Percentiles rank a stretch among this genome's conserved stretches.
Conservation (phyloP, 2,797 vertebrate genomes). For the Pseudochromis fuscus region DNA sequence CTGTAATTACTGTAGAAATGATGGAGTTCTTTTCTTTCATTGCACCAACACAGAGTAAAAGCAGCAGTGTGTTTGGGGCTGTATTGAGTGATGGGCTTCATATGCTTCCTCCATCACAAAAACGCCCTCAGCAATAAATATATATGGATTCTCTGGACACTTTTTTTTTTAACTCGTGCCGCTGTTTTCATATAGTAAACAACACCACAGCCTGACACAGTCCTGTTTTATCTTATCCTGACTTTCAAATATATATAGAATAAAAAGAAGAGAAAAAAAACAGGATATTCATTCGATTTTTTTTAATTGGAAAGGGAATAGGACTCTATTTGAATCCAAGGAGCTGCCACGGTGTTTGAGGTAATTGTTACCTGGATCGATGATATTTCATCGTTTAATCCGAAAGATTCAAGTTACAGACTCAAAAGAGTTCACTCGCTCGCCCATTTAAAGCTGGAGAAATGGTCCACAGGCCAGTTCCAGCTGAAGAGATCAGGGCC, state of each 20-base stretch:
- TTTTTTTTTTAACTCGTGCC: neutral
- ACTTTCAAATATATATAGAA: neutral
- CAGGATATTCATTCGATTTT: neutral
- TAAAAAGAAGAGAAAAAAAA: neutral
- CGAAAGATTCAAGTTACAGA: conserved; percentile 33
- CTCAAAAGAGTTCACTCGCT: conserved; percentile 29
- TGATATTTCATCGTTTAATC: conserved; percentile 38
- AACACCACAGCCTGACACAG: neutral
- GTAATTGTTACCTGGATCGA: conserved; percentile 62
- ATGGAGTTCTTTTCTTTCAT: neutral
- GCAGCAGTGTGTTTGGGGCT: neutral
- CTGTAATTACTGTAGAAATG: conserved; percentile 8
- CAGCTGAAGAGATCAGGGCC: conserved; percentile 17
- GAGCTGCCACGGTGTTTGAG: conserved; percentile 41
- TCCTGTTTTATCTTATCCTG: neutral
- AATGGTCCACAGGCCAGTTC: conserved; percentile 31
- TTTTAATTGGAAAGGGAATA: conserved; percentile 45
- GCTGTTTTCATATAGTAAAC: conserved; percentile 11
- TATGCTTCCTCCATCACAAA: conserved; percentile 10
- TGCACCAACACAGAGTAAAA: neutral
- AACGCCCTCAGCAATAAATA: conserved; percentile 11
- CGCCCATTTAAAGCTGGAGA: conserved; percentile 38
- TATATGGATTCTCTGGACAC: conserved; percentile 7
- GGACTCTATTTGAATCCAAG: conserved; percentile 43
- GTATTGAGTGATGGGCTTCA: conserved; percentile 25